Conservation (phyloP, 2,888 invertebrate species). For the Heliconius aoede region DNA sequence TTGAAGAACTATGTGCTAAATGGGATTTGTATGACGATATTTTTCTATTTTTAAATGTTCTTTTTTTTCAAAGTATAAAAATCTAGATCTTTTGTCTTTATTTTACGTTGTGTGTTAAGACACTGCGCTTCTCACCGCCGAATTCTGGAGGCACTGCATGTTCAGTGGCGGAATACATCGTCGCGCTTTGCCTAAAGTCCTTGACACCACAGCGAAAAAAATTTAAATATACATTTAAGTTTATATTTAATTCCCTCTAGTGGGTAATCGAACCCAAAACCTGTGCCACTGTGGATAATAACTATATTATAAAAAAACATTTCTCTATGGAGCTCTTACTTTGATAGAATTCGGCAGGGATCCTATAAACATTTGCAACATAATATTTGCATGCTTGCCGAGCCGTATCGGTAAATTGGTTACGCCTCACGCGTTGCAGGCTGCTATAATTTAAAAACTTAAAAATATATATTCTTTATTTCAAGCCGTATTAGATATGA, state of each 20-base stretch:
- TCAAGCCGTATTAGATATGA: neutral
- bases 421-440: conserved; percentile 17
- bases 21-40: neutral
- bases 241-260: too few relatives aligned
- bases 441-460: conserved; percentile 4
- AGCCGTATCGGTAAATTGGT: conserved; percentile 22
- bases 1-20: neutral
- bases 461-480: neutral
- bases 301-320: neutral
- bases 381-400: conserved; percentile 30
- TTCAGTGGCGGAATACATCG: too few relatives aligned
- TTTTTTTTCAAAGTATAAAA: neutral
- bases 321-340: neutral
- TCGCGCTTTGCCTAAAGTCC: too few relatives aligned
- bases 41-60: neutral
- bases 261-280: too few relatives aligned
- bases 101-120: too few relatives aligned
- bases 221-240: too few relatives aligned
- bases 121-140: too few relatives aligned
- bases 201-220: too few relatives aligned
- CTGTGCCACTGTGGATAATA: neutral
- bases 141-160: too few relatives aligned
- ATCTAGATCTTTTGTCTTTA: too few relatives aligned
- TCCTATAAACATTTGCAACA: conserved; percentile 2
- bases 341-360: neutral